Conservation (phyloP, 2,888 invertebrate genomes). For the Drosophila mettleri region DNA sequence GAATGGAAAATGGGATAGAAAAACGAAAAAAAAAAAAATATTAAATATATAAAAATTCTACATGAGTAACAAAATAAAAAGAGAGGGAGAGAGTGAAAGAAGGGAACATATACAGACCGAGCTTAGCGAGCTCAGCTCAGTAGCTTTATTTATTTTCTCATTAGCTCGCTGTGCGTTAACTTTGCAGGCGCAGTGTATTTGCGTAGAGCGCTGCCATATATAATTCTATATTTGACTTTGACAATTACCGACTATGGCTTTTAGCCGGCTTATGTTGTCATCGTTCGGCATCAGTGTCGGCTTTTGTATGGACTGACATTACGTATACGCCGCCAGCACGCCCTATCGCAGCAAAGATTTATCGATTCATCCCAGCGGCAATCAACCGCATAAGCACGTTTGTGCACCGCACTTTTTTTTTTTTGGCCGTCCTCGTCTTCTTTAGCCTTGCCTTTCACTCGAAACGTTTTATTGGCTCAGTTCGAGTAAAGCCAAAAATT, state of each 20-base stretch:
- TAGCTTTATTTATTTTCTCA: constrained; percentile 13
- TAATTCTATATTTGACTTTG: constrained; percentile 71
- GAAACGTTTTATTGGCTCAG: constrained; percentile 68
- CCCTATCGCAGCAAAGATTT: constrained; percentile 26
- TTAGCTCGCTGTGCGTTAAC: constrained; percentile 16
- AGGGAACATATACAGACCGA: background rate
- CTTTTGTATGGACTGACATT: constrained; percentile 42
- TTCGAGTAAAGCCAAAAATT: constrained; percentile 66
- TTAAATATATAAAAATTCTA: background rate
- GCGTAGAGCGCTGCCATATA: constrained; percentile 27
- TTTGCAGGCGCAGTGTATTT: constrained; percentile 42
- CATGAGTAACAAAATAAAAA: background rate
- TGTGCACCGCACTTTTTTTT: constrained; percentile 34
- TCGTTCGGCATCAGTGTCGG: constrained; percentile 48
- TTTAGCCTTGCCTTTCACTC: constrained; percentile 1
- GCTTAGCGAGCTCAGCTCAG: background rate
- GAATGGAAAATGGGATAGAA: background rate
- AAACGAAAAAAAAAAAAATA: background rate
- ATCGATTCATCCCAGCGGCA: constrained; percentile 49
- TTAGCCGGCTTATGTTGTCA: constrained; percentile 71
- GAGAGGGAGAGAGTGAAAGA: background rate
- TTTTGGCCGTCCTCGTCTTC: constrained; percentile 1
- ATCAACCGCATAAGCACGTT: constrained; percentile 69
- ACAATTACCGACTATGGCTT: constrained; percentile 53
- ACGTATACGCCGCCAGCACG: constrained; percentile 64